Evolutionary conservation across 2,113 vertebrate genomes (phyloP), one percentile per base, ranked within the genome.

Genomic region (Platichthys flesus): DNA sequence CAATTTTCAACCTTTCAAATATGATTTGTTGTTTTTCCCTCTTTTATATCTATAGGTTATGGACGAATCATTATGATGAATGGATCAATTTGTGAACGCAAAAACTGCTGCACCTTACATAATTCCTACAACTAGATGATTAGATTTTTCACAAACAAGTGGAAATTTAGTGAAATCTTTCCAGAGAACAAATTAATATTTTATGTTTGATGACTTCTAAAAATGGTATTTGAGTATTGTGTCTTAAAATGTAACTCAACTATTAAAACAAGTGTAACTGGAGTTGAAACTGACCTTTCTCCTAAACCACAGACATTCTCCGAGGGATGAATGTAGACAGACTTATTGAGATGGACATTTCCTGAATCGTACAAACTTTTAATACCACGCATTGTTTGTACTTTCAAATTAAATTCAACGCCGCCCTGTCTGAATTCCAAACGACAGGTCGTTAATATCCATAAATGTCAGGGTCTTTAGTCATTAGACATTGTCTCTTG

Each of bases 401-500:
- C 23, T 62, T 79, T 81, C n/a, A 40, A 64, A 55, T 60, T 57
- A 76, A 76, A 76, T 40, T 31, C 66, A 71, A 4, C 12, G 5
- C 62, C 21, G 24, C 55, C 51, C 54, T 68, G 67, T 82, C 77
- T 76, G 52, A 66, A 66, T 47, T 56, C 69, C 18, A 52, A 14
- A 40, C 2, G 9, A 65, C 52, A 56, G 26, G 70, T 76, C 86
- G 83, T 89, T 85, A 84, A 92, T 88, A 88, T 90, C 85, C 83
- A 91, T 88, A 78, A 90, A 88, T 23, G 86, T 91, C 91, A 87
- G 67, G 16, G 64, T 84, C 66, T 82, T 75, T 67, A 58, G 69
- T 90, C 88, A 76, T 84, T 85, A 78, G 67, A 86, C 81, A 81
- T 63, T 85, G 79, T 86, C 24, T 68, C 78, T 64, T 70, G 67